These are phyloP conservation scores for Sceloporus tristichus DNA, from an alignment of 2,113 vertebrate genomes.

Conservation along the genomic window DNA sequence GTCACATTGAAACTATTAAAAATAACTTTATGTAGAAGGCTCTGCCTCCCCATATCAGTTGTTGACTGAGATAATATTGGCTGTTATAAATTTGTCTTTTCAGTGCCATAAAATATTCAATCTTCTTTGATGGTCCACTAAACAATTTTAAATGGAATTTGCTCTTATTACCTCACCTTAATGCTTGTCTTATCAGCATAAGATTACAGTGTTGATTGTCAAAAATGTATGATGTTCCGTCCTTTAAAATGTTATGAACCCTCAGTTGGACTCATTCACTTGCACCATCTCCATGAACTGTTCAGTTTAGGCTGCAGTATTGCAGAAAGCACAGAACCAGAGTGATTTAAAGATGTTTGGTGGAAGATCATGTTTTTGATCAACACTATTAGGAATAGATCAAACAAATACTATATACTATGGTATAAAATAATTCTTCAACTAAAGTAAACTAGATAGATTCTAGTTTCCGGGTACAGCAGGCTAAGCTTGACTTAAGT, in stretches of 20 bases:
- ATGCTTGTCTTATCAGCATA: neutral
- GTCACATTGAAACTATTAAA: neutral
- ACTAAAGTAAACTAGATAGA: neutral
- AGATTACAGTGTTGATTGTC: neutral
- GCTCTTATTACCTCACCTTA: no score
- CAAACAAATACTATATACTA: neutral
- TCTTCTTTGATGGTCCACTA: neutral
- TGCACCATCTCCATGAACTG: no score
- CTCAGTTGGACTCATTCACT: neutral
- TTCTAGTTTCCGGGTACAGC: neutral
- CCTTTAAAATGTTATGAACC: neutral
- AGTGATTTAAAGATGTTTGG: no score
- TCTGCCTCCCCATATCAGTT: no score
- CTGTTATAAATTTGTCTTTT: no score
- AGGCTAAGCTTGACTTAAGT: neutral
- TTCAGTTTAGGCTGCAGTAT: neutral
- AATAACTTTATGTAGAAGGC: neutral
- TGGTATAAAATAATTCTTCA: neutral
- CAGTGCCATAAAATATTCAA: neutral
- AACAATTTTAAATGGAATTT: no score
- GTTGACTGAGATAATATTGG: no score
- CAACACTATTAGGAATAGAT: neutral
- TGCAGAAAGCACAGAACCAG: neutral
- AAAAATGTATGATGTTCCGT: neutral
- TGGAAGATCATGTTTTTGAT: neutral